Conservation (phyloP, 2,113 vertebrate genomes). For the Lasiurus borealis region DNA sequence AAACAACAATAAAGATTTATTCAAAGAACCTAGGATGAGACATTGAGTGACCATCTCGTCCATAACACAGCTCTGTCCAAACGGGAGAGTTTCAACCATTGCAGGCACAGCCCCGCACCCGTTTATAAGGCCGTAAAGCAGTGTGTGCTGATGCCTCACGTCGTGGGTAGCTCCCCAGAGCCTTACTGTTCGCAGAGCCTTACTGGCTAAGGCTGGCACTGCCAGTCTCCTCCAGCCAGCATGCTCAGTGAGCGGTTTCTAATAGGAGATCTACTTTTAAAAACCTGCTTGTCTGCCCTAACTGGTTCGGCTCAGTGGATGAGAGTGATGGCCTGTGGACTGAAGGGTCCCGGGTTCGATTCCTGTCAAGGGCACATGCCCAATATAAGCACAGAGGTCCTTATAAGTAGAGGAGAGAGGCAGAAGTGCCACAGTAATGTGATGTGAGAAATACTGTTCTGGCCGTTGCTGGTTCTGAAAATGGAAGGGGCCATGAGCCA, state of each 20-base stretch:
- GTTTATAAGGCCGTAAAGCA: not conserved
- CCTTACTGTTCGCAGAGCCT: not conserved
- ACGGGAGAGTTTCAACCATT: not conserved
- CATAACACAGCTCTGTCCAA: not conserved
- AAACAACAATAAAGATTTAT: no score
- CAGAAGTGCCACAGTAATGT: not conserved
- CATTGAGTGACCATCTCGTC: not conserved
- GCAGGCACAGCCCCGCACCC: not conserved
- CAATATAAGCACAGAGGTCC: not conserved
- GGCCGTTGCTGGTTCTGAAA: not conserved
- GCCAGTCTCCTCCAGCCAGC: not conserved
- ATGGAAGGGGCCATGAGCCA: not conserved
- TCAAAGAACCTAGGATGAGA: constrained; percentile 5
- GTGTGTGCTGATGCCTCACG: not conserved
- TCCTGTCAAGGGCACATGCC: no score
- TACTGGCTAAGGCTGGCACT: not conserved
- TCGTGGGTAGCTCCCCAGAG: not conserved
- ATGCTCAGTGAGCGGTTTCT: not conserved
- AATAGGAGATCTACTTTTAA: not conserved
- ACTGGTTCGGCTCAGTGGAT: no score
- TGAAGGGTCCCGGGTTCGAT: no score
- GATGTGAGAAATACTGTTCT: not conserved
- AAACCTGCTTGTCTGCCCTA: not conserved
- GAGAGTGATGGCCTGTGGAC: no score
- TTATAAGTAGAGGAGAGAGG: not conserved